phyloP scores from a whole-genome alignment of 2,888 invertebrate species.

The Hedya salicella region DNA sequence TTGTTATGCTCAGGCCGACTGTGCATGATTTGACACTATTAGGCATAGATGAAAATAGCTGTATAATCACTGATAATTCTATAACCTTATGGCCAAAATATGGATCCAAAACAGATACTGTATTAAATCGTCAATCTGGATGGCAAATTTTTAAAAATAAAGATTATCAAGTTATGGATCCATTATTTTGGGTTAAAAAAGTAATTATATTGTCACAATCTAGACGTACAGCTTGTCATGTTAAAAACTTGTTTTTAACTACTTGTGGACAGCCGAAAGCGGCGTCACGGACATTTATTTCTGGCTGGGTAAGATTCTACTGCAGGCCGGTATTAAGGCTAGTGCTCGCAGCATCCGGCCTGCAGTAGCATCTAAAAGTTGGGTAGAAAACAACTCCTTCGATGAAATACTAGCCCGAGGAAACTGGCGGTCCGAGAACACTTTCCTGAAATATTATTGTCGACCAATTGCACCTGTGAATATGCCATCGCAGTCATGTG shows the following conservation, averaged over 20 bases:
- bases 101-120: slow-evolving; percentile 11
- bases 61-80: neutral
- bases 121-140: neutral
- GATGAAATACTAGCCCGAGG: no score
- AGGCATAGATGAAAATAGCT: neutral
- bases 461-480: no score
- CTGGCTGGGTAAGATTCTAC: no score
- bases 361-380: no score
- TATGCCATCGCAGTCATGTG: no score
- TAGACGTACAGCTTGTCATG: no score
- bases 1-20: neutral
- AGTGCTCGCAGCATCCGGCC: no score
- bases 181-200: slow-evolving; percentile 4
- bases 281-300: no score
- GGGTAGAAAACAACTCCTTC: no score
- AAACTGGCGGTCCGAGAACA: no score
- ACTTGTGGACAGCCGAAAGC: neutral
- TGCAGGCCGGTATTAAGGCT: no score
- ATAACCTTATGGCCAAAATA: slow-evolving; percentile 10
- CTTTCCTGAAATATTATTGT: no score
- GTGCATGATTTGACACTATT: slow-evolving; percentile 6
- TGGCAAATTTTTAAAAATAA: slow-evolving; percentile 3
- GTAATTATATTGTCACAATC: neutral
- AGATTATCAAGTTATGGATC: slow-evolving; percentile 3
- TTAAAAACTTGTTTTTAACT: neutral